Base-by-base conservation (phyloP, 2,797 vertebrate genomes). In the Crax fasciolata region DNA sequence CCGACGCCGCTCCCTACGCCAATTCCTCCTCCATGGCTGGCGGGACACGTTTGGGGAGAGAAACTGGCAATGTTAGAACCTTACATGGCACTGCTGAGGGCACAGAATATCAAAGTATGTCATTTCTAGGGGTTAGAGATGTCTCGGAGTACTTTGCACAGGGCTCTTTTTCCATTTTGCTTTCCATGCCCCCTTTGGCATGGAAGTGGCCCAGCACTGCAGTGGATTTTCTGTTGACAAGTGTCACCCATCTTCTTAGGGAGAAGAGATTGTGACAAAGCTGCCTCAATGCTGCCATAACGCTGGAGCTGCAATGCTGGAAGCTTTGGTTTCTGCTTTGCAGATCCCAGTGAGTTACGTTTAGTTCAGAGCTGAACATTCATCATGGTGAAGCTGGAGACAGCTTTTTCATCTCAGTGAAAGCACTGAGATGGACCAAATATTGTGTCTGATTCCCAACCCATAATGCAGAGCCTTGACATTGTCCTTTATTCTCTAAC, bases 1-100 rank as follows among this genome's bases (percentile, higher is more conserved):
- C 87, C 85, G 58, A 90, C 93, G 2, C 92, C 95, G 4, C 67
- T 74, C 72, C 95, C 90, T 49, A 87, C 89, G 35, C 82, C 94
- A 2, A 96, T 96, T 85, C 96, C 97, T 67, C 95, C 95, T 70
- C 94, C 93, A 0, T 94, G 93, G 30, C 95, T 96, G 17, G 48
- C 28, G 57, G 41, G 57, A 44, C 39, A 48, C 10, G 87, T 84
- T 48, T 28, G 19, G 52, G 28, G 54, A 86, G 48, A 75, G 43
- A 87, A 87, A 81, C 0, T 20, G 32, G 51, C 21, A 25, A 46
- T 32, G 43, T 92, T 49, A 87, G 52, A 39, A 21, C 28, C 25
- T 77, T 2, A 4, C 10, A 1, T n/a, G 44, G 14, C 35, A 12
- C n/a, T 72, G 5, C 25, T 1, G 2, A 54, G 39, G 18, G 32